Conservation (phyloP, 2,113 vertebrate genomes). For the Mobula hypostoma region DNA sequence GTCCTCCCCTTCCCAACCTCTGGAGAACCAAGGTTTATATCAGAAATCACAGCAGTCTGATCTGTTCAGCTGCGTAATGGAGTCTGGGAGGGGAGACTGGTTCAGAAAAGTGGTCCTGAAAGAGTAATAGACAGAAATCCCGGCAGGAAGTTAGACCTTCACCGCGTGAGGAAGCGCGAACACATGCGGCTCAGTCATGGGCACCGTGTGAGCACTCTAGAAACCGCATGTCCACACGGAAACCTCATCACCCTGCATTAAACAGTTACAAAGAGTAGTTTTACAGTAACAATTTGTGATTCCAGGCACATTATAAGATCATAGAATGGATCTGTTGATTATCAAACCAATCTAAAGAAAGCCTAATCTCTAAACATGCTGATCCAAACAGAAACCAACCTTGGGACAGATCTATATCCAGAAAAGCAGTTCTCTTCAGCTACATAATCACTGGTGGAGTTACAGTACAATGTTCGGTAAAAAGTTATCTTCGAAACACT, state of each 20-base stretch:
- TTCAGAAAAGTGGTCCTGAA: not conserved
- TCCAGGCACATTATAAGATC: conserved; percentile 27
- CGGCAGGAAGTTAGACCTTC: not conserved
- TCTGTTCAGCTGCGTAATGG: not conserved
- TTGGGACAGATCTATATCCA: not conserved
- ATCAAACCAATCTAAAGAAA: conserved; percentile 33
- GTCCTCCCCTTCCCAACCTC: too few species aligned
- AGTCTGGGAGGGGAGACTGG: not conserved
- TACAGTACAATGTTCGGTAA: not conserved
- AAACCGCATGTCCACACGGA: not conserved
- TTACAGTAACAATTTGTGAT: conserved; percentile 21
- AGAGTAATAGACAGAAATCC: not conserved
- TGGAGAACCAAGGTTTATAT: not conserved
- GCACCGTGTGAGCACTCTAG: not conserved
- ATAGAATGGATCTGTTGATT: conserved; percentile 23
- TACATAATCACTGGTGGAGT: not conserved
- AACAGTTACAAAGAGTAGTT: not conserved
- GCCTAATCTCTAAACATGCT: conserved; percentile 34
- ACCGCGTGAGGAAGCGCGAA: too few species aligned
- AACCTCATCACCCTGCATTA: not conserved
- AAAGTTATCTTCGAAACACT: not conserved
- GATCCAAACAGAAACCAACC: not conserved
- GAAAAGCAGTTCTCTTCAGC: not conserved
- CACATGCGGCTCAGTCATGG: not conserved
- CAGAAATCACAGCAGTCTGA: not conserved